Evolutionary conservation across 2,888 invertebrate species (phyloP), one percentile per base, ranked within the genome.

Genomic region (Creontiades dilutus): DNA sequence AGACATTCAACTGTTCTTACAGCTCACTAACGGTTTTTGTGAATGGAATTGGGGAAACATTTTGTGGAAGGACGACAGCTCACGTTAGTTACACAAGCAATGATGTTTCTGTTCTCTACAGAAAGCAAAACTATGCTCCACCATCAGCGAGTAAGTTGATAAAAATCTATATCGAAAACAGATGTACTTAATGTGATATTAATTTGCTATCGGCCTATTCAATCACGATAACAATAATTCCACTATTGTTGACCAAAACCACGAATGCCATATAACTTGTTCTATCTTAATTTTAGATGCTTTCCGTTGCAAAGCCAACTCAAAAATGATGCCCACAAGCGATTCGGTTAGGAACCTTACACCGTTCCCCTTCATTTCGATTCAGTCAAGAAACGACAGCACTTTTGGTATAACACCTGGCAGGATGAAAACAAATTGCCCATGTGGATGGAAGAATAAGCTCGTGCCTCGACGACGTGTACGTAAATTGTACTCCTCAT

Each of bases 41-140:
- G 9, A 61, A 61, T 19, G 61, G 19, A 9, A 7, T n/a, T 4
- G 61, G 61, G 9, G n/a, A 19, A 19, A 61, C 16, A 19, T 61
- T 61, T 61, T 61, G 61, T 61, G 61, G 61, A n/a, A 61, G n/a
- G 61, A 61, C n/a, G 14, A n/a, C n/a, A 61, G 19, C 61, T 9
- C n/a, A 1, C n/a, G 9, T 19, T 9, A 61, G 61, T 19, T 19
- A 61, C 19, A 2, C 1, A 9, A n/a, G 61, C 7, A 61, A n/a
- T 19, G n/a, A n/a, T n/a, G n/a, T 61, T n/a, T n/a, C 9, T n/a
- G 61, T 61, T 19, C 7, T 61, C 2, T 61, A 61, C 61, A 61
- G 19, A 19, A 61, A 19, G n/a, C 61, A 61, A n/a, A 61, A 19
- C n/a, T 19, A n/a, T 19, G 61, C 1, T 61, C 61, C 9, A 61